Base-by-base conservation (phyloP, 2,888 invertebrate species). In the Geophilus truncorum region DNA sequence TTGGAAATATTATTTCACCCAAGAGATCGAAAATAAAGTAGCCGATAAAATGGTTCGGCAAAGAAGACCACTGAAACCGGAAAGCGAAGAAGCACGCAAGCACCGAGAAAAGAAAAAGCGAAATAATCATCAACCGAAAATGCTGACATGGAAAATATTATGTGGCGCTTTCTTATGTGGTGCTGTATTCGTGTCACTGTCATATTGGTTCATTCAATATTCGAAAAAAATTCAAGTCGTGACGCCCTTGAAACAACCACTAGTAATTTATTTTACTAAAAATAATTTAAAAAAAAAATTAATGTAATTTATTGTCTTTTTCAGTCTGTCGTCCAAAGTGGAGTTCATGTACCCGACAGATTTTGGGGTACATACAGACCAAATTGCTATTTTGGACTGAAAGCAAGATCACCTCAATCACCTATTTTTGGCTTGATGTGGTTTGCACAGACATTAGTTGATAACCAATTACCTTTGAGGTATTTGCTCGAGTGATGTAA, bases 321-420 rank as follows among this genome's bases (percentile, higher is more conserved):
- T 76, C 83, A 93, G 93, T 92, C 94, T 83, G 93, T 95, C 0
- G 86, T 88, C 78, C 89, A 89, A 79, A 89, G 91, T n/a, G 94
- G 93, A 0, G 85, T 94, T 57, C 91, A 92, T 78, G 90, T 93
- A 1, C 92, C 93, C 0, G 92, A 93, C 12, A 90, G 92, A 62
- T 96, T 93, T 88, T 99, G 99, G 99, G 98, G 98, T 9, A 92
- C 94, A 0, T 98, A 98, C 87, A 86, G 97, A 28, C 92, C 97
- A 0, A 93, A 94, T 0, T 90, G 92, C 1, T 97, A 97, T 87
- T 89, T 97, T 87, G 97, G 97, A 0, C 88, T 99, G 86, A 95
- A 96, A 88, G 95, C 95, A 0, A 89, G 98, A 80, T 94, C 95
- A 86, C 94, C 96, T 0, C 89, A 92, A 80, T 97, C 98, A 0